These are phyloP conservation scores for Sinella curviseta DNA, from an alignment of 1,140 invertebrate genomes.

Conservation along the genomic window DNA sequence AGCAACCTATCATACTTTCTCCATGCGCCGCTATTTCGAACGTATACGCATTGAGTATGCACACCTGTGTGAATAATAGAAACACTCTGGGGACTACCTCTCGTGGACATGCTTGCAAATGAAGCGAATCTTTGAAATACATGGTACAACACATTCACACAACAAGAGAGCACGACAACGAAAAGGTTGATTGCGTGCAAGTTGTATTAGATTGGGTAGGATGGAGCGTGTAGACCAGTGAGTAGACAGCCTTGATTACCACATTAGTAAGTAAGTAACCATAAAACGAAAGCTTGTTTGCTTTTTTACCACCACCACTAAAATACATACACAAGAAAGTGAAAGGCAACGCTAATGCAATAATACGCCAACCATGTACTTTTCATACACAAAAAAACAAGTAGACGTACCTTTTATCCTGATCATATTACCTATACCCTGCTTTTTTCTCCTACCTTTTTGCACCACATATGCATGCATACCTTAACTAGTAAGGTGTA, in stretches of 20 bases:
- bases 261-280: constrained; percentile 13
- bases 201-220: not conserved
- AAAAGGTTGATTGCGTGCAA: constrained; percentile 3
- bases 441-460: too few species aligned
- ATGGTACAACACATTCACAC: not conserved
- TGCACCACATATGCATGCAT: too few species aligned
- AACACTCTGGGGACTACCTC: constrained; percentile 4
- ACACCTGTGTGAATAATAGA: constrained; percentile 16
- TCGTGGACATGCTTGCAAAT: constrained; percentile 2
- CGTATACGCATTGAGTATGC: too few species aligned
- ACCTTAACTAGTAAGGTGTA: too few species aligned
- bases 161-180: not conserved
- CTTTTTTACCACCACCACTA: not conserved
- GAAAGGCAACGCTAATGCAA: not conserved
- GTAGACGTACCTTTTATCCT: too few species aligned
- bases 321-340: not conserved
- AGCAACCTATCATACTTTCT: too few species aligned
- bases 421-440: too few species aligned
- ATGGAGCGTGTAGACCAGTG: not conserved
- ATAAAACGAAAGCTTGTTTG: constrained; percentile 19
- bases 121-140: constrained; percentile 13
- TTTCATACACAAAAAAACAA: too few species aligned
- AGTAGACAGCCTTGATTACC: not conserved
- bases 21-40: too few species aligned
- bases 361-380: not conserved